phyloP scores from a whole-genome alignment of 2,113 vertebrate species.

The Bettongia penicillata region DNA sequence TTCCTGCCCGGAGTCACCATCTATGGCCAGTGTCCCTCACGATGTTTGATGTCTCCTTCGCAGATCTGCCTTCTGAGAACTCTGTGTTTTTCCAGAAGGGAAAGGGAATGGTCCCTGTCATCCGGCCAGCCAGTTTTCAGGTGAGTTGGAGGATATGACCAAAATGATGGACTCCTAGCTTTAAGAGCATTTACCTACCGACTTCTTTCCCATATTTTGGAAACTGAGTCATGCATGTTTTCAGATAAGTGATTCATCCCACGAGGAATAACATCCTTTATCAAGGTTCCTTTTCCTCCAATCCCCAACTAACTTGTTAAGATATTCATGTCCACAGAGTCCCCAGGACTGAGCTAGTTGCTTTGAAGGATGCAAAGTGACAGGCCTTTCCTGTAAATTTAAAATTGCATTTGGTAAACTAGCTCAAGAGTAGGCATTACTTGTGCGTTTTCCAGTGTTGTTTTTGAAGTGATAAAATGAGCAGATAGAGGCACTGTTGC shows the following conservation, averaged over 20 bases:
- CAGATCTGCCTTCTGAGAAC: neutral
- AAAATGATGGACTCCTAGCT: neutral
- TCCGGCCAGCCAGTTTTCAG: neutral
- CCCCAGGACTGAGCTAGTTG: too few species aligned
- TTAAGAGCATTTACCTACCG: neutral
- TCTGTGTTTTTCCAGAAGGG: neutral
- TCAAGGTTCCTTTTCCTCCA: too few species aligned
- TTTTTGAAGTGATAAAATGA: neutral
- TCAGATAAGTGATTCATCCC: too few species aligned
- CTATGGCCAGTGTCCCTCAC: neutral
- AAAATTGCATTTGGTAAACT: too few species aligned
- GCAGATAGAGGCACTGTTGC: too few species aligned
- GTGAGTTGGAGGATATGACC: neutral
- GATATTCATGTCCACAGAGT: too few species aligned
- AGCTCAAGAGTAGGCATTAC: too few species aligned
- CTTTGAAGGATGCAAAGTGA: neutral
- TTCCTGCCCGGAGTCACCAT: neutral
- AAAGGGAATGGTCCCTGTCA: neutral
- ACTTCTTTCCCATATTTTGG: too few species aligned
- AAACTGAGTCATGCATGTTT: too few species aligned
- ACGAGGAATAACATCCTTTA: accelerated
- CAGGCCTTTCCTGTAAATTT: too few species aligned
- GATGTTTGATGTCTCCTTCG: neutral
- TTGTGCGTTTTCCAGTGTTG: too few species aligned
- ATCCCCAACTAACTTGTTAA: neutral